Evolutionary conservation across 2,888 invertebrate species (phyloP).

Genomic region (Lithosia quadra): DNA sequence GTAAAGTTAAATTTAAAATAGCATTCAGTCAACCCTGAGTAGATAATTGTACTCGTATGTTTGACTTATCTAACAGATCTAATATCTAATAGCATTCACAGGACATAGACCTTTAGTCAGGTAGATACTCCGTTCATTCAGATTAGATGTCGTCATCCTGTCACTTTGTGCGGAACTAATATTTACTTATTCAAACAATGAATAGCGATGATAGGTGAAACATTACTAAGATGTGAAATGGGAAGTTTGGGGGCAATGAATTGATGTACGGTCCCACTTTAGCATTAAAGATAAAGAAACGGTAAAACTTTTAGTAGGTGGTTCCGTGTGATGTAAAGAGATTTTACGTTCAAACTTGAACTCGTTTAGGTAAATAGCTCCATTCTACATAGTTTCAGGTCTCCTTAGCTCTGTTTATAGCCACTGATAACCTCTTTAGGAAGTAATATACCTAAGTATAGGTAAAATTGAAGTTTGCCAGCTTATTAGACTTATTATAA

Average conservation of each 20-base stretch:
- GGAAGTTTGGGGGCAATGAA: neutral
- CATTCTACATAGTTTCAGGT: neutral
- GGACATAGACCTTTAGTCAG: slow-evolving; percentile 41
- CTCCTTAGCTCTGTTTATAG: neutral
- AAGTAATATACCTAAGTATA: neutral
- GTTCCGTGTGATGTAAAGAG: neutral
- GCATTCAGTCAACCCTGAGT: neutral
- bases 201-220: slow-evolving; percentile 12
- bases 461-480: neutral
- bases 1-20: neutral
- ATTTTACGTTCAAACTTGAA: neutral
- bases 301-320: neutral
- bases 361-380: no score
- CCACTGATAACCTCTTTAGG: neutral
- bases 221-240: slow-evolving; percentile 1
- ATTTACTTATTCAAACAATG: slow-evolving; percentile 35
- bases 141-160: slow-evolving; percentile 36
- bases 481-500: no score
- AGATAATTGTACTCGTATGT: neutral
- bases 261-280: neutral
- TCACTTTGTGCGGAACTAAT: slow-evolving; percentile 25
- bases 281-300: neutral
- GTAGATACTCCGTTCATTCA: slow-evolving; percentile 29
- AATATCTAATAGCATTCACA: slow-evolving; percentile 33
- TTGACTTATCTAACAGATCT: slow-evolving; percentile 14